These are phyloP conservation scores for Zele albiditarsus DNA, from an alignment of 2,888 invertebrate genomes.

Conservation along the genomic window DNA sequence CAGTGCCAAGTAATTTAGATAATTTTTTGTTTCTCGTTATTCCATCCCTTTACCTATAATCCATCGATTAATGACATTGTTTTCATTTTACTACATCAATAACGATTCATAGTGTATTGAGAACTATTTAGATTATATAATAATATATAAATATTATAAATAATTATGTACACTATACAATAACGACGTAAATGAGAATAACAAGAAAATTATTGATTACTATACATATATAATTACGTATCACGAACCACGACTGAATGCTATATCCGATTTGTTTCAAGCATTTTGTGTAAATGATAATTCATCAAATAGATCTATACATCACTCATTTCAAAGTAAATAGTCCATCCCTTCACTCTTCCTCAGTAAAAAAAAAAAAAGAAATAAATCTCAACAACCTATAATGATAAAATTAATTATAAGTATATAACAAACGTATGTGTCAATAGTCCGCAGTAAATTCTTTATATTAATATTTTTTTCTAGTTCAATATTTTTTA, in stretches of 20 bases:
- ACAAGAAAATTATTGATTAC: slow-evolving; percentile 42
- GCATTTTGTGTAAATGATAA: slow-evolving; percentile 53
- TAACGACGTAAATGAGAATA: slow-evolving; percentile 43
- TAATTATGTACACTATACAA: slow-evolving; percentile 54
- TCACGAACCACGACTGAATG: slow-evolving; percentile 52
- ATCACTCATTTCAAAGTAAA: slow-evolving; percentile 46
- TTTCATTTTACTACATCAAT: slow-evolving; percentile 43
- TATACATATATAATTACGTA: slow-evolving; percentile 48
- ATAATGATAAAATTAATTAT: slow-evolving; percentile 27
- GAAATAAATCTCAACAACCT: slow-evolving; percentile 5
- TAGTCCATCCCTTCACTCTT: slow-evolving; percentile 36
- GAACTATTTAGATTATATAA: slow-evolving; percentile 50
- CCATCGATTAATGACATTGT: slow-evolving; percentile 1
- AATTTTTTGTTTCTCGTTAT: not conserved
- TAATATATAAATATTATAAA: slow-evolving; percentile 50
- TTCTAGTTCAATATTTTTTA: not conserved
- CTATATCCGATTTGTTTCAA: slow-evolving; percentile 48
- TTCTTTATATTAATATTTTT: not conserved
- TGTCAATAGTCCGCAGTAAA: slow-evolving; percentile 36
- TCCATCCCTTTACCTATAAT: not conserved
- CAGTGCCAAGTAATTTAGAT: slow-evolving; percentile 21
- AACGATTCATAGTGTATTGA: slow-evolving; percentile 48
- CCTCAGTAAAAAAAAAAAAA: not conserved
- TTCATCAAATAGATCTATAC: slow-evolving; percentile 46
- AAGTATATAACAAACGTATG: slow-evolving; percentile 18